phyloP scores from a whole-genome alignment of 2,888 invertebrate species.

The Oscheius sp. region DNA sequence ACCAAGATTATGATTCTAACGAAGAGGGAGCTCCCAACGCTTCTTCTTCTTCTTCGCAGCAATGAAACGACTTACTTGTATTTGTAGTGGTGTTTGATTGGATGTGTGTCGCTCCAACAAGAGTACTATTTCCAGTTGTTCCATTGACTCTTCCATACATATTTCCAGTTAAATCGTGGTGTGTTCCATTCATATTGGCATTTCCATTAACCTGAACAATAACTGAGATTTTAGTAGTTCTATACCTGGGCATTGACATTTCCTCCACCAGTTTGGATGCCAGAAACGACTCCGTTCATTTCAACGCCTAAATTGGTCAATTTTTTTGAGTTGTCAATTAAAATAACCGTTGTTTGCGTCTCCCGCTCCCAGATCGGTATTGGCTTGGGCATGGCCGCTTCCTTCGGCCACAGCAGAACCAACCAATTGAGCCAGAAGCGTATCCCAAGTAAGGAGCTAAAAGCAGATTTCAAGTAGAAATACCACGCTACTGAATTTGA shows the following conservation, averaged over 20 bases:
- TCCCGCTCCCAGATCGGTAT: conserved; percentile 52
- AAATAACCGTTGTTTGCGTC: conserved; percentile 39
- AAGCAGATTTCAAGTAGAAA: neutral
- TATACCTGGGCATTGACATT: conserved; percentile 49
- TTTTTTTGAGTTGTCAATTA: neutral
- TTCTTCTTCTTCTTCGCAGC: too few species aligned
- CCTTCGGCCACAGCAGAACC: conserved; percentile 52
- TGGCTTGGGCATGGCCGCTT: conserved; percentile 57
- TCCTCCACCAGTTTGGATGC: conserved; percentile 46
- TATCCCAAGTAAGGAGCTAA: conserved; percentile 51
- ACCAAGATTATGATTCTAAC: too few species aligned
- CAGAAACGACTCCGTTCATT: conserved; percentile 56
- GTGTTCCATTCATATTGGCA: conserved; percentile 39
- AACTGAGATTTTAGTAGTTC: neutral
- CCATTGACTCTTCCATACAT: conserved; percentile 53
- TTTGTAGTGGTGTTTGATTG: conserved; percentile 42
- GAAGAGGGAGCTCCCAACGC: neutral
- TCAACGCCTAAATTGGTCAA: conserved; percentile 43
- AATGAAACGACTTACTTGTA: conserved; percentile 32
- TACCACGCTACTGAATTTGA: conserved; percentile 22
- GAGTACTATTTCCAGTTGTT: conserved; percentile 43
- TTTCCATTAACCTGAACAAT: conserved; percentile 42
- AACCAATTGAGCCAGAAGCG: conserved; percentile 48
- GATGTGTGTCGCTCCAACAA: conserved; percentile 57
- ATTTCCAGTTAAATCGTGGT: conserved; percentile 40